Conservation (phyloP, 2,797 vertebrate species). For the Syndactyla subalaris region DNA sequence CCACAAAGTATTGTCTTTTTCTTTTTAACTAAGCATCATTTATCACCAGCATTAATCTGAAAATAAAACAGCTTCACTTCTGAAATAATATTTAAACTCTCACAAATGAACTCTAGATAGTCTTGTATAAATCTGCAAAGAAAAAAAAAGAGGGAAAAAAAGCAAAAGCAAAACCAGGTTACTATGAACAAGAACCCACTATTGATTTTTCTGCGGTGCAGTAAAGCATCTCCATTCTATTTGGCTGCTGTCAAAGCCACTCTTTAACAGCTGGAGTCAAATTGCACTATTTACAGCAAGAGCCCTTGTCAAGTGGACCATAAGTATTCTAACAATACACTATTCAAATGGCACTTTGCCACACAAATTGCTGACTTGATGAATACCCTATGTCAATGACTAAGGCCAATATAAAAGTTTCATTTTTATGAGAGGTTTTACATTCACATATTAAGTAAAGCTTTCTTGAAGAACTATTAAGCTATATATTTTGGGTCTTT, state of each 20-base stretch:
- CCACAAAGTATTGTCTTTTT: neutral
- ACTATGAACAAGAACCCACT: constrained; percentile 90
- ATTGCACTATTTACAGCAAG: constrained; percentile 98
- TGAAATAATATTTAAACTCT: constrained; percentile 74
- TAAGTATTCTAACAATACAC: constrained; percentile 85
- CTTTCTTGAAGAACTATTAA: constrained; percentile 74
- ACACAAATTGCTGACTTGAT: constrained; percentile 85
- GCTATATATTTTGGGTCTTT: constrained; percentile 66
- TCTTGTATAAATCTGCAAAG: constrained; percentile 78
- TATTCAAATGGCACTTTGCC: constrained; percentile 87
- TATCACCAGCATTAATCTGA: constrained; percentile 19
- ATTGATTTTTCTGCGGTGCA: constrained; percentile 96
- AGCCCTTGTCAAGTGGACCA: constrained; percentile 88
- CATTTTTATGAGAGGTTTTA: constrained; percentile 78
- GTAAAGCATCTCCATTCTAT: constrained; percentile 89
- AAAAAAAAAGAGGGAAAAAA: constrained; percentile 60
- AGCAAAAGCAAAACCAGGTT: constrained; percentile 82
- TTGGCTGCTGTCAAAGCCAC: constrained; percentile 95
- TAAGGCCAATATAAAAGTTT: constrained; percentile 79
- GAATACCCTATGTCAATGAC: constrained; percentile 80
- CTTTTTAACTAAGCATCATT: neutral
- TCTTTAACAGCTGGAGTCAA: constrained; percentile 99
- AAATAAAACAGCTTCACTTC: constrained; percentile 38
- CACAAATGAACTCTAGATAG: constrained; percentile 68
- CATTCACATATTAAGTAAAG: constrained; percentile 74